Percentiles rank a stretch among this genome's conserved stretches.
phyloP scores from a whole-genome alignment of 2,797 vertebrate species.

The Falco biarmicus region DNA sequence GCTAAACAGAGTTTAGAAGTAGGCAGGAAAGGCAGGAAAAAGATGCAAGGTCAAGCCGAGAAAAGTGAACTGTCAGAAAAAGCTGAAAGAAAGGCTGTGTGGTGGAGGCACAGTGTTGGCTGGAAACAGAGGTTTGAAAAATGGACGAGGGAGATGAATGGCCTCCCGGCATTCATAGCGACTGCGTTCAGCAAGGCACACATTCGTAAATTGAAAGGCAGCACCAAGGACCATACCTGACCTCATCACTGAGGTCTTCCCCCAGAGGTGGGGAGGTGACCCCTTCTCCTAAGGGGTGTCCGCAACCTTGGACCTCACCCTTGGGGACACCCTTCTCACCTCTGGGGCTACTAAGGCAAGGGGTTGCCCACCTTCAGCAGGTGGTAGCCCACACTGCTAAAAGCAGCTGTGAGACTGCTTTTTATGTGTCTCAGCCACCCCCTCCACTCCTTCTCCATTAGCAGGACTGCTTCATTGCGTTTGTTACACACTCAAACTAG shows the following conservation, averaged over 20 bases:
- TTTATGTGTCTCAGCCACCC: background rate
- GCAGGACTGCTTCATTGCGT: background rate
- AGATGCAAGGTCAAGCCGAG: accelerated
- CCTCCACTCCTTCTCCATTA: background rate
- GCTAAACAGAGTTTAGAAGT: background rate
- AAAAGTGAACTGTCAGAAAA: background rate
- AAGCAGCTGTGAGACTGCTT: background rate
- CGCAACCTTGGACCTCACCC: background rate
- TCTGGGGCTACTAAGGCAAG: background rate
- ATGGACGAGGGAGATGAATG: background rate
- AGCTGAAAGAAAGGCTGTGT: background rate
- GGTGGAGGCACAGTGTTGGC: background rate
- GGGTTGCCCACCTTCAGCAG: background rate
- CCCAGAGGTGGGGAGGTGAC: accelerated
- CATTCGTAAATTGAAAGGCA: background rate
- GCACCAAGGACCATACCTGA: background rate
- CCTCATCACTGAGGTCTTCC: background rate
- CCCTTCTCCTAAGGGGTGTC: background rate
- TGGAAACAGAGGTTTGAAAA: background rate
- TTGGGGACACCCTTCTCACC: accelerated
- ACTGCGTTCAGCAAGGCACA: background rate
- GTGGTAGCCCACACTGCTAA: background rate
- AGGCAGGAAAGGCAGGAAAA: background rate
- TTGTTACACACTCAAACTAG: background rate
- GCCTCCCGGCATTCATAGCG: background rate